Evolutionary conservation across 2,113 vertebrate genomes (phyloP), one percentile per base, ranked within the genome.

Genomic region (Nycticorax nycticorax): DNA sequence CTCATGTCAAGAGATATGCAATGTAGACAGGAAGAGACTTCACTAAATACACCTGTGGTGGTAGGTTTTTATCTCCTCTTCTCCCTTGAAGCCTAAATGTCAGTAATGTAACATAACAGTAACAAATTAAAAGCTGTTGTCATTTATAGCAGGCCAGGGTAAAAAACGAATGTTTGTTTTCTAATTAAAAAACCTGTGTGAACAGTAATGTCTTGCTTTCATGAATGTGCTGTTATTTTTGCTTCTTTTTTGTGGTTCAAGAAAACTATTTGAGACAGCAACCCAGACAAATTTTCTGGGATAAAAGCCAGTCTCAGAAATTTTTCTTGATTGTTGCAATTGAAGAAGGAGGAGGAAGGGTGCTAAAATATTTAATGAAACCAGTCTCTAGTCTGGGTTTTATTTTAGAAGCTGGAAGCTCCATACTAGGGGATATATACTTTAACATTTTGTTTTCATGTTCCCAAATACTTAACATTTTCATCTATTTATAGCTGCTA

Each of bases 401-500:
- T 96, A 81, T 96, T 86, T 95, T 91, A 83, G 94, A 93, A 96
- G 74, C 67, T 92, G 96, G 92, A 95, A 95, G 60, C 43, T 91
- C 73, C 47, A 50, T 83, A 81, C 62, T 95, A 85, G 77, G 53
- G 63, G 60, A 81, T 82, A 95, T 77, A 96, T 97, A 76, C 83
- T 93, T 97, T 72, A 88, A 81, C 67, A 69, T 96, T 97, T 96
- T 94, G 68, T 92, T 97, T 96, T 86, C 57, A 67, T 71, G 52
- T 88, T 96, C 95, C 83, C 76, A 93, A 84, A 92, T 91, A 90
- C 85, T 95, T 96, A 77, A 93, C 93, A 92, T 87, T 93, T 93
- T 95, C 57, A 94, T 98, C 94, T 97, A 88, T 98, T 98, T 98
- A 94, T 97, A 98, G 98, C 92, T 59, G 56, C 95, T 96, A 99